Evolutionary conservation across 2,797 vertebrate genomes (phyloP).

Genomic region (Sebastes diploproa): DNA sequence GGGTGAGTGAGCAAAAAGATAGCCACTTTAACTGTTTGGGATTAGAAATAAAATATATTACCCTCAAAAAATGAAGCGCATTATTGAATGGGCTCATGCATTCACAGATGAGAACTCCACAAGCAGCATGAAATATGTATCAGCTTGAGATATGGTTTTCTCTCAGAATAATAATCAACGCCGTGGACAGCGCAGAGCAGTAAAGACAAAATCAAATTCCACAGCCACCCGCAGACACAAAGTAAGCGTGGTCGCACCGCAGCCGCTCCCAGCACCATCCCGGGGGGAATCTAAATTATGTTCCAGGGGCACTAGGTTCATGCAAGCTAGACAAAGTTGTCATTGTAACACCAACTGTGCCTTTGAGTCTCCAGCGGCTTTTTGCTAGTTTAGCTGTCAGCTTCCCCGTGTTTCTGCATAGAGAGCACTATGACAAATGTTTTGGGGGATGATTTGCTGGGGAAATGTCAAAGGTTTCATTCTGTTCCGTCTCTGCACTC

Average conservation of each 20-base stretch:
- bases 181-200: conserved; percentile 39
- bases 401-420: conserved; percentile 37
- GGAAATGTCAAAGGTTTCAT: conserved; percentile 48
- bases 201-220: conserved; percentile 67
- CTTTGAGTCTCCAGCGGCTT: conserved; percentile 53
- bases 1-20: conserved; percentile 26
- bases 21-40: conserved; percentile 57
- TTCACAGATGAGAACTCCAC: conserved; percentile 65
- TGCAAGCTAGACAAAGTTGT: conserved; percentile 65
- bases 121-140: conserved; percentile 74
- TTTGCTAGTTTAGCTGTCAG: conserved; percentile 61
- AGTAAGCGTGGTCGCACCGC: conserved; percentile 31
- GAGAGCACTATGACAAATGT: conserved; percentile 37
- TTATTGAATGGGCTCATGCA: conserved; percentile 66
- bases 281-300: conserved; percentile 58
- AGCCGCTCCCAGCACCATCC: conserved; percentile 26
- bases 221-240: conserved; percentile 37
- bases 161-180: conserved; percentile 70
- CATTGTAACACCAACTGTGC: conserved; percentile 42
- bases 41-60: conserved; percentile 65
- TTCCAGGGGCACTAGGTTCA: conserved; percentile 63
- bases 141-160: conserved; percentile 63
- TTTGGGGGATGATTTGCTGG: conserved; percentile 38
- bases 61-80: conserved; percentile 48
- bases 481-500: conserved; percentile 18